Conservation (phyloP, 2,113 vertebrate genomes). For the Bos indicus region DNA sequence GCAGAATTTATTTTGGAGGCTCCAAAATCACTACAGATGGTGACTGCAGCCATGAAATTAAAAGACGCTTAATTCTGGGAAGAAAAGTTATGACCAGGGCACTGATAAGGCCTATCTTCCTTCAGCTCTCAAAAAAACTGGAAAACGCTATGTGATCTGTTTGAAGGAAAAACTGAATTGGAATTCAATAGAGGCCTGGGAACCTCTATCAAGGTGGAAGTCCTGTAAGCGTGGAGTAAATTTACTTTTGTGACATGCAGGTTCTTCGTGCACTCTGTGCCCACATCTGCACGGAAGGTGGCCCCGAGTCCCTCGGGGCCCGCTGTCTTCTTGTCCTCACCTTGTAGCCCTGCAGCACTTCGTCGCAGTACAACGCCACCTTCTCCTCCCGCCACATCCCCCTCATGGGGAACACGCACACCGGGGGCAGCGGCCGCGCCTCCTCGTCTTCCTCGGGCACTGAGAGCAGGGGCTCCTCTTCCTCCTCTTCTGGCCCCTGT, state of each 20-base stretch:
- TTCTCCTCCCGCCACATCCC: conserved; percentile 59
- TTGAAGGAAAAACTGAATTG: neutral
- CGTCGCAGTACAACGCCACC: conserved; percentile 76
- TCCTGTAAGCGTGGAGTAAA: rapidly evolving
- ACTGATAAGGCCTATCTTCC: neutral
- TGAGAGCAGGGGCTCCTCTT: neutral
- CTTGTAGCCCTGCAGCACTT: conserved; percentile 74
- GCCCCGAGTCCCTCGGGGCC: rapidly evolving
- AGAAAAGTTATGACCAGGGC: neutral
- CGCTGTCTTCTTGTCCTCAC: conserved; percentile 39
- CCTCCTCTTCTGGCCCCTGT: neutral
- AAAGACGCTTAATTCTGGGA: neutral
- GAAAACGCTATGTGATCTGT: neutral
- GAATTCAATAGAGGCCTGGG: neutral
- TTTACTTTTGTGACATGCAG: neutral
- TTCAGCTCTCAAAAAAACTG: neutral
- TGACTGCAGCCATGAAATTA: neutral
- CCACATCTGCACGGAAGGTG: rapidly evolving
- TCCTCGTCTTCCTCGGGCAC: neutral
- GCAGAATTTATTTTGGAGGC: neutral
- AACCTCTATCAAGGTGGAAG: rapidly evolving
- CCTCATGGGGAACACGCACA: conserved; percentile 47
- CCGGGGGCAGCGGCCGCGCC: conserved; percentile 54
- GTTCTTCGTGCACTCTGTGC: neutral
- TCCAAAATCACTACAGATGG: neutral